Base-by-base conservation (phyloP, 2,797 vertebrate genomes). In the Ambastaia sidthimunki region DNA sequence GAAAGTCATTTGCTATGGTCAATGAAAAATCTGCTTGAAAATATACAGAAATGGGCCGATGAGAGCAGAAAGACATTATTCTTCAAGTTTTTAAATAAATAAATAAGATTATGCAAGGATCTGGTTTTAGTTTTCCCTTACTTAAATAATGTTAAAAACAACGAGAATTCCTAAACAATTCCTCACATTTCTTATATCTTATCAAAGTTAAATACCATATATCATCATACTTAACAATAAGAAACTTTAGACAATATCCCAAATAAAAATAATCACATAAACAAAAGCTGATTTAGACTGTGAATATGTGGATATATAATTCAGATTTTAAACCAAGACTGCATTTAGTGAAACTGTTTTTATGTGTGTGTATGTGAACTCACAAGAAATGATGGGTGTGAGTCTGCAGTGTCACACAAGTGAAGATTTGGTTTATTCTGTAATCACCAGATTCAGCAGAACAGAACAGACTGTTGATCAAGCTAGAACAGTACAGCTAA, bases 251-350 rank as follows among this genome's bases (percentile, higher is more conserved):
- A 28, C 28, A 28, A 28, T 28, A 28, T 28, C 4, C 28, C 28
- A 28, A 28, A 28, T 28, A 28, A 89, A 90, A 87, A 80, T 84
- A 82, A 85, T 90, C 89, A 85, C 88, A 88, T 86, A 90, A 87
- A 89, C 28, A 28, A 28, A 28, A 2, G 28, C 28, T 28, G 28
- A 28, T 4, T 28, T 28, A 28, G 28, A 86, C 88, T 89, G 87
- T 87, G 89, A 82, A 86, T 88, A 83, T 52, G 50, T 16, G 5
- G 50, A 18, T 18, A 52, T 52, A n/a, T 7, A 16, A 52, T 52
- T 52, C 18, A n/a, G 7, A 52, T 52, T 52, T n/a, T 52, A 5
- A 52, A 52, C 50, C 18, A 52, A n/a, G 18, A 52, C 9, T 44
- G 9, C 41, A 44, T 44, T 44, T 7, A 44, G 2, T 52, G 16